Conservation (phyloP, 2,888 invertebrate genomes). For the Brachypalpus laphriformis region DNA sequence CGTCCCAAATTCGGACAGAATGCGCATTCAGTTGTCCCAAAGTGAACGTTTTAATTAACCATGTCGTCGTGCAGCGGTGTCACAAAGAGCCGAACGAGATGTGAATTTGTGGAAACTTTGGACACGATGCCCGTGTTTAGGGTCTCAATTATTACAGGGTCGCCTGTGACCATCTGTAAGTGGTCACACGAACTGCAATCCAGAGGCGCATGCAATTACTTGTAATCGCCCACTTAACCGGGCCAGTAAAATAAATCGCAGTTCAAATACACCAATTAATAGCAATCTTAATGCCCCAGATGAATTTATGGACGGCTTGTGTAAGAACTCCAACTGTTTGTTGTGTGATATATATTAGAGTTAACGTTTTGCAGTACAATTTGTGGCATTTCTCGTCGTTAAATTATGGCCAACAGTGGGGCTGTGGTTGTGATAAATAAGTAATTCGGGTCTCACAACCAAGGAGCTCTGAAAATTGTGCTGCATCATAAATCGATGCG, state of each 20-base stretch:
- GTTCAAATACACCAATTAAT: conserved; percentile 52
- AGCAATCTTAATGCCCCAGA: conserved; percentile 46
- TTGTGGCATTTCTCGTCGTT: conserved; percentile 46
- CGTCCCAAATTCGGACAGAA: conserved; percentile 20
- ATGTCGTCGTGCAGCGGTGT: conserved; percentile 24
- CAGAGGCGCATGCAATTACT: conserved; percentile 11
- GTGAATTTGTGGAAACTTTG: conserved; percentile 6
- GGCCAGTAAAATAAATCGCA: conserved; percentile 24
- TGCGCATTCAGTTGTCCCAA: conserved; percentile 17
- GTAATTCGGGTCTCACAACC: conserved; percentile 46
- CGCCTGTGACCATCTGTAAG: not conserved
- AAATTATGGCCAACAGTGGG: conserved; percentile 30
- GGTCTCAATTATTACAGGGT: conserved; percentile 13
- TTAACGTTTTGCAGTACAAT: not conserved
- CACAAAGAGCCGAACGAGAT: not conserved
- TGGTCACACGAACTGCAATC: not conserved
- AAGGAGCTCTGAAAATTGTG: conserved; percentile 27
- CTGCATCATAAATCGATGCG: not conserved
- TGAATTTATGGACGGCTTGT: conserved; percentile 50
- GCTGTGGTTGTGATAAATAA: conserved; percentile 47
- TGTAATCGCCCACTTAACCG: conserved; percentile 65
- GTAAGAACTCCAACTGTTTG: conserved; percentile 34
- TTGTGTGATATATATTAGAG: conserved; percentile 27
- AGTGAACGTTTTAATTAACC: conserved; percentile 56
- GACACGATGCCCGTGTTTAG: conserved; percentile 16